A percentile compares a stretch with the other conserved stretches of the same genome.
Evolutionary conservation across 2,797 vertebrate species (phyloP).

Genomic region (Eulemur coronatus): DNA sequence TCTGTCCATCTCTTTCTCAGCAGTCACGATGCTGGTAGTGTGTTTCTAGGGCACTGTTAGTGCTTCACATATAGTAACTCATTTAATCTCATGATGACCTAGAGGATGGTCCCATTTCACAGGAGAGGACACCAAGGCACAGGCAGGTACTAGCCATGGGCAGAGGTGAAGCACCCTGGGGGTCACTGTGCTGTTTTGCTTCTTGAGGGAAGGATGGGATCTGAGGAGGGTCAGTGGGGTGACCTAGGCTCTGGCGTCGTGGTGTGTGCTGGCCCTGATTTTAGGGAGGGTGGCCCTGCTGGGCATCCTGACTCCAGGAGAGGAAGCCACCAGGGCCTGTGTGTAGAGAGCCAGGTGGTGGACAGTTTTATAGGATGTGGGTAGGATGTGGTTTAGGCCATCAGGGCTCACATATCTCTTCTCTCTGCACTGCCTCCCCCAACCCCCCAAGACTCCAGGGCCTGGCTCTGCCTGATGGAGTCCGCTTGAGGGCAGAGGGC

Average conservation of each 20-base stretch:
- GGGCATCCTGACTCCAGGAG: neutral
- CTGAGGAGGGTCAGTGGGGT: neutral
- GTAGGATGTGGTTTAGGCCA: neutral
- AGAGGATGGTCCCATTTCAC: neutral
- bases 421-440: neutral
- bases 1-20: neutral
- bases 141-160: neutral
- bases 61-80: fast-evolving
- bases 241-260: neutral
- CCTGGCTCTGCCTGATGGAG: neutral
- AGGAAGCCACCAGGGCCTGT: neutral
- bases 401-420: neutral
- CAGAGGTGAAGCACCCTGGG: neutral
- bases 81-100: neutral
- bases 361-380: neutral
- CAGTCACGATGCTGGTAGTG: neutral
- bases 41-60: neutral
- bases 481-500: neutral
- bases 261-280: neutral
- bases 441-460: neutral
- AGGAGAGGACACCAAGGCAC: neutral
- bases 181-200: neutral
- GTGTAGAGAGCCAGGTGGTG: neutral
- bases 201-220: neutral
- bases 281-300: neutral